Conservation (phyloP, 2,888 invertebrate species). For the Andrena chrysosceles region DNA sequence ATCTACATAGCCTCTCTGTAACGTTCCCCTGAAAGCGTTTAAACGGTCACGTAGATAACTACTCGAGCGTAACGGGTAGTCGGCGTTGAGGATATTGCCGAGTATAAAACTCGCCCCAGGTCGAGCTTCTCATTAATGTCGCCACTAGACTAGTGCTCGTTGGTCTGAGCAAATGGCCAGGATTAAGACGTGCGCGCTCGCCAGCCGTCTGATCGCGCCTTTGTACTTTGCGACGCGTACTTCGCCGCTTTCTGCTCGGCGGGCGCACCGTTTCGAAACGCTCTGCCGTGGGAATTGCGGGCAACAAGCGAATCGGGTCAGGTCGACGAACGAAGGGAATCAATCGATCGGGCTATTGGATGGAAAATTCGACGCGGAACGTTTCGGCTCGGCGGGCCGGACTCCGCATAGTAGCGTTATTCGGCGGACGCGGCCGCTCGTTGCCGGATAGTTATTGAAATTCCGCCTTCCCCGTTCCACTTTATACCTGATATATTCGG, state of each 20-base stretch:
- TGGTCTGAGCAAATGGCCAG: background rate
- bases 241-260: background rate
- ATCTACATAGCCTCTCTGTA: background rate
- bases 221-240: slow-evolving; percentile 17
- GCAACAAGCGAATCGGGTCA: no score
- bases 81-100: slow-evolving; percentile 44
- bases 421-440: slow-evolving; percentile 5
- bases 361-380: slow-evolving; percentile 16
- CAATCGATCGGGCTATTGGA: slow-evolving; percentile 20
- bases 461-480: slow-evolving; percentile 35
- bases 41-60: slow-evolving; percentile 7
- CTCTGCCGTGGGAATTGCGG: no score
- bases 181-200: slow-evolving; percentile 39
- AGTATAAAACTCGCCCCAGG: slow-evolving; percentile 35
- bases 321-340: background rate
- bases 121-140: slow-evolving; percentile 52
- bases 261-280: no score
- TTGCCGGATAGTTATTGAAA: slow-evolving; percentile 45
- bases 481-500: slow-evolving; percentile 38
- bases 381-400: background rate
- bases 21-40: slow-evolving; percentile 13
- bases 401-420: slow-evolving; percentile 5
- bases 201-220: slow-evolving; percentile 35
- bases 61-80: slow-evolving; percentile 18
- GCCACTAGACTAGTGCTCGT: slow-evolving; percentile 5